These are phyloP conservation scores for Acanthosoma haemorrhoidale DNA, from an alignment of 2,888 invertebrate genomes.

Conservation along the genomic window DNA sequence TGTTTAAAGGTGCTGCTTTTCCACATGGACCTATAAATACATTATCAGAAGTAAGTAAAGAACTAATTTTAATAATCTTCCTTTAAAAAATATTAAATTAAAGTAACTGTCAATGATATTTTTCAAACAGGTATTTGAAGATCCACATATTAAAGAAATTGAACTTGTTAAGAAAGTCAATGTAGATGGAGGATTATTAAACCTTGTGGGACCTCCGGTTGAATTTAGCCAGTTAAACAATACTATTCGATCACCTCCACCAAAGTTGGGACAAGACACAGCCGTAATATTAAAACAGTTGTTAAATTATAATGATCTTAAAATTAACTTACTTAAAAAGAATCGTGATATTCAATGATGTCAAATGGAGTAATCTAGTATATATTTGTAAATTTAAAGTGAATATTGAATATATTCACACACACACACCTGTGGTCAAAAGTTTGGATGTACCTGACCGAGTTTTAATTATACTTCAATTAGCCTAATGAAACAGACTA, in stretches of 20 bases:
- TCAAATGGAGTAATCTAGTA: too few relatives aligned
- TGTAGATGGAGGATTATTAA: constrained; percentile 63
- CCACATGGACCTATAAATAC: constrained; percentile 88
- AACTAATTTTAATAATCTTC: neutral
- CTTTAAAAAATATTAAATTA: too few relatives aligned
- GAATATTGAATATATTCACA: too few relatives aligned
- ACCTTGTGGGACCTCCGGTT: constrained; percentile 82
- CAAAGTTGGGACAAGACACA: constrained; percentile 83
- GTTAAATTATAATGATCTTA: constrained; percentile 57
- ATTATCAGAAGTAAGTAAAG: constrained; percentile 57
- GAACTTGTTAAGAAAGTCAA: constrained; percentile 65
- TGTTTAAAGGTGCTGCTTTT: constrained; percentile 69
- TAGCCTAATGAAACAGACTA: too few relatives aligned
- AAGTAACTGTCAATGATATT: neutral
- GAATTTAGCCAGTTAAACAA: constrained; percentile 69
- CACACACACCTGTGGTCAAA: too few relatives aligned
- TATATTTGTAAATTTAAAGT: too few relatives aligned
- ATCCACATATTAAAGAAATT: constrained; percentile 74
- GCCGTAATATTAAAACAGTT: constrained; percentile 63
- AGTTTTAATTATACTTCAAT: too few relatives aligned
- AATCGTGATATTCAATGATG: constrained; percentile 40
- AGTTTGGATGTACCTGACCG: too few relatives aligned
- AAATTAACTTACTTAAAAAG: constrained; percentile 52
- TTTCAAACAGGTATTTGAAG: constrained; percentile 63
- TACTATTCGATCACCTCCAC: constrained; percentile 67